Percentiles rank a stretch among this genome's conserved stretches.
These are phyloP conservation scores for Oncopodura yosiiana DNA, from an alignment of 1,140 invertebrate species.

Conservation along the genomic window DNA sequence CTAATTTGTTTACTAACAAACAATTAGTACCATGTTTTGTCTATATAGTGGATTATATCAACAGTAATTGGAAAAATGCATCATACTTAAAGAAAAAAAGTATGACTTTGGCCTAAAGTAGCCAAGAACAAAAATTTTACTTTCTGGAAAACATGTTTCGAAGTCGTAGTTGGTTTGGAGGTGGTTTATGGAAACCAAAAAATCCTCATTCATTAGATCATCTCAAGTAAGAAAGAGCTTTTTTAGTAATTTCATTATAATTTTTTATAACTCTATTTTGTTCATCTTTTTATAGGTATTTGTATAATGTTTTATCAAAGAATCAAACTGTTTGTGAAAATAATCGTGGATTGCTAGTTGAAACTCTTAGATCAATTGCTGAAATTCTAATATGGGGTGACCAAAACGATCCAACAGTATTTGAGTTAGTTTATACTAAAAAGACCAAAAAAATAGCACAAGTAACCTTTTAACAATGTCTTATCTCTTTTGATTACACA, in stretches of 20 bases:
- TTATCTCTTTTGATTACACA: constrained; percentile 46
- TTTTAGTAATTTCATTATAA: not conserved
- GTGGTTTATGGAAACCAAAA: constrained; percentile 79
- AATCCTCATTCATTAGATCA: constrained; percentile 93
- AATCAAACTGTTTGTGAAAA: constrained; percentile 94
- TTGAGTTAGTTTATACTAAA: constrained; percentile 70
- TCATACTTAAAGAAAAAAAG: too few relatives aligned
- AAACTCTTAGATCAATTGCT: constrained; percentile 91
- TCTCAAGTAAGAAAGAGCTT: constrained; percentile 73
- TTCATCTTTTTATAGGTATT: constrained; percentile 52
- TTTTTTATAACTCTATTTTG: not conserved
- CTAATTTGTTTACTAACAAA: too few relatives aligned
- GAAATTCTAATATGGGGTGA: constrained; percentile 99
- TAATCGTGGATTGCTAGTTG: constrained; percentile 88
- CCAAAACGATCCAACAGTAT: constrained; percentile 98
- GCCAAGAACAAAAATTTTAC: too few relatives aligned
- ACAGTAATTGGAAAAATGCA: too few relatives aligned
- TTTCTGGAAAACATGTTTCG: constrained; percentile 62
- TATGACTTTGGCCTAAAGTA: too few relatives aligned
- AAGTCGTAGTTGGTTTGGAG: constrained; percentile 76
- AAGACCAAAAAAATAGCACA: not conserved
- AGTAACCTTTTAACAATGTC: constrained; percentile 11
- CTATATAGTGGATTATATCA: too few relatives aligned
- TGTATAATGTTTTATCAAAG: constrained; percentile 89
- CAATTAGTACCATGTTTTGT: too few relatives aligned